phyloP scores from a whole-genome alignment of 2,113 vertebrate species.

The Nothocercus julius region DNA sequence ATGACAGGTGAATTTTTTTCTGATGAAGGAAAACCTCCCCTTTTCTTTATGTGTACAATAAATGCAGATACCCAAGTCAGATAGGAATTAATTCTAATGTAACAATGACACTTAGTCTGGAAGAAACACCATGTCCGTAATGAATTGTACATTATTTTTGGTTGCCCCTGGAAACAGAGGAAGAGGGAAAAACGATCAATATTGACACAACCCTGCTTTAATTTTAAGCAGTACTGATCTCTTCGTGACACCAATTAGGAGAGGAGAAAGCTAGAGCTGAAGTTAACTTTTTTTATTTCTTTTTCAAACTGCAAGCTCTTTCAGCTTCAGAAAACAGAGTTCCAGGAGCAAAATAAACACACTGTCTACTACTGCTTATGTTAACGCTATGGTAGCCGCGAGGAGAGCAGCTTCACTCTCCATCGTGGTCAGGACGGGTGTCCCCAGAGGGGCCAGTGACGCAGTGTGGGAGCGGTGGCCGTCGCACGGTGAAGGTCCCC shows the following conservation, averaged over 20 bases:
- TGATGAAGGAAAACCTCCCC: neutral
- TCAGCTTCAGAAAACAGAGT: neutral
- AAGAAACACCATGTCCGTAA: slow-evolving; percentile 13
- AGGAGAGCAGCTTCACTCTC: accelerated
- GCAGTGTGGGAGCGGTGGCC: no score
- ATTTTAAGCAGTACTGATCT: slow-evolving; percentile 28
- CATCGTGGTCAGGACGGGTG: no score
- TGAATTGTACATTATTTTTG: slow-evolving; percentile 51
- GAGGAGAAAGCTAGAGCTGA: neutral
- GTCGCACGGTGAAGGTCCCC: neutral
- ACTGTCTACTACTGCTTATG: accelerated
- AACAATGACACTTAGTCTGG: neutral
- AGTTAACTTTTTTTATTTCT: neutral
- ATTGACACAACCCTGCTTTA: slow-evolving; percentile 10
- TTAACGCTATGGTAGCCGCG: neutral
- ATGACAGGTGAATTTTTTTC: neutral
- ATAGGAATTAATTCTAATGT: slow-evolving; percentile 1
- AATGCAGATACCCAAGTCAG: neutral
- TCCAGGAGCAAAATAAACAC: neutral
- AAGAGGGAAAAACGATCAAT: neutral
- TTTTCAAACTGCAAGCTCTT: neutral
- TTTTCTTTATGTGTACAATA: neutral
- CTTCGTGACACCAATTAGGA: slow-evolving; percentile 20
- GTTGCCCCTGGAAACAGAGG: slow-evolving; percentile 24
- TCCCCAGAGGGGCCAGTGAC: accelerated